These are phyloP conservation scores for Triops longicaudatus DNA, from an alignment of 1,140 invertebrate species.

Conservation along the genomic window DNA sequence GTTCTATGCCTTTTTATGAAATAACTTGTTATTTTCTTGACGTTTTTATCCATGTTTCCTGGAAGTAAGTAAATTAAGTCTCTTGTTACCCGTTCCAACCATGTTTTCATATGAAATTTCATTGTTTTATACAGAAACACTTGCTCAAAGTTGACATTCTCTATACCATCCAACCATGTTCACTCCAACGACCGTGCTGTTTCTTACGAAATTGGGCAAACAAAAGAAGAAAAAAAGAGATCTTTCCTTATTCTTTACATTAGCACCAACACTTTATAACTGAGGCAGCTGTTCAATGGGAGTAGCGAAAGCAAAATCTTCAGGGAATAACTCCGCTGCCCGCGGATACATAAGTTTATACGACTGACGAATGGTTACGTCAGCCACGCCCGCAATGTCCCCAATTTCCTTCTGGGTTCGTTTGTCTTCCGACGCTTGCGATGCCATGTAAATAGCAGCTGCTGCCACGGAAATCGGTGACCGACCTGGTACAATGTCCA, in stretches of 20 bases:
- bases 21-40: no score
- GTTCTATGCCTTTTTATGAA: no score
- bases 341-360: slow-evolving; percentile 97
- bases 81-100: no score
- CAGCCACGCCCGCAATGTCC: slow-evolving; percentile 93
- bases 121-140: no score
- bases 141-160: no score
- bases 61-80: no score
- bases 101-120: no score
- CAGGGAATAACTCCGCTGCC: slow-evolving; percentile 84
- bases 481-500: slow-evolving; percentile 96
- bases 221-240: slow-evolving; percentile 17
- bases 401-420: slow-evolving; percentile 96
- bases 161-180: no score
- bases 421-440: slow-evolving; percentile 91
- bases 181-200: no score
- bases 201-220: not conserved
- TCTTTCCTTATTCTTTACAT: slow-evolving; percentile 25
- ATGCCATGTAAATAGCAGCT: slow-evolving; percentile 99
- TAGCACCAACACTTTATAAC: slow-evolving; percentile 48
- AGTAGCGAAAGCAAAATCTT: slow-evolving; percentile 91
- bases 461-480: slow-evolving; percentile 98
- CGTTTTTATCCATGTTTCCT: no score
- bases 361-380: slow-evolving; percentile 95
- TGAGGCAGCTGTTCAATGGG: slow-evolving; percentile 89